Evolutionary conservation across 2,888 invertebrate genomes (phyloP), one percentile per base, ranked within the genome.

Genomic region (Tetanocera ferruginea): DNA sequence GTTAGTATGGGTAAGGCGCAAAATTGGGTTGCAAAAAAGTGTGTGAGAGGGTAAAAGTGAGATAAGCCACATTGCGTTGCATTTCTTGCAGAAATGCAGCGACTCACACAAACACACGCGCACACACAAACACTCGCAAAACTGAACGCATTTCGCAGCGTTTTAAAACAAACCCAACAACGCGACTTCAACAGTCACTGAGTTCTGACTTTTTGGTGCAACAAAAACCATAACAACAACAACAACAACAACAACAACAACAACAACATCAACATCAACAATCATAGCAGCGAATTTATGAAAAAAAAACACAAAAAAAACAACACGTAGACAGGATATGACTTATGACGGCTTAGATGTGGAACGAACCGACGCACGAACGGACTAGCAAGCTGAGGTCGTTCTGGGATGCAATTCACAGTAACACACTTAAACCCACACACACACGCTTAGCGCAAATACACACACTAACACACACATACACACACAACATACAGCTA

Each of bases 101-200:
- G 49, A 9, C 25, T 9, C 25, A 43, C 23, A 49, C 23, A 69
- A 51, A 71, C 55, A 31, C 31, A 31, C 57, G 52, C 25, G 4
- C 51, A 66, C 55, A 75, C 2, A 25, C 76, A 73, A 4, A 55
- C 19, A 69, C 76, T 17, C 28, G 60, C 67, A 69, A 49, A 66
- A 60, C 67, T 73, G 64, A 37, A 34, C 76, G 64, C 64, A 72
- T 74, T 57, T 51, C 64, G 34, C 49, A 31, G 72, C 23, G 37
- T 19, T 37, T 17, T 37, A 51, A 43, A 64, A 64, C 34, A 17
- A 69, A 49, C 28, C n/a, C 37, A 72, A 57, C 31, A 11, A 37
- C 34, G 57, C 57, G 55, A 72, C 57, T 72, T 72, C 34, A 72
- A 57, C 57, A 55, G 72, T 72, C 72, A 55, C 31, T 57, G 72